Percentiles rank a stretch among this genome's conserved stretches.
These are phyloP conservation scores for Toxonevra muliebris DNA, from an alignment of 2,888 invertebrate species.

Conservation along the genomic window DNA sequence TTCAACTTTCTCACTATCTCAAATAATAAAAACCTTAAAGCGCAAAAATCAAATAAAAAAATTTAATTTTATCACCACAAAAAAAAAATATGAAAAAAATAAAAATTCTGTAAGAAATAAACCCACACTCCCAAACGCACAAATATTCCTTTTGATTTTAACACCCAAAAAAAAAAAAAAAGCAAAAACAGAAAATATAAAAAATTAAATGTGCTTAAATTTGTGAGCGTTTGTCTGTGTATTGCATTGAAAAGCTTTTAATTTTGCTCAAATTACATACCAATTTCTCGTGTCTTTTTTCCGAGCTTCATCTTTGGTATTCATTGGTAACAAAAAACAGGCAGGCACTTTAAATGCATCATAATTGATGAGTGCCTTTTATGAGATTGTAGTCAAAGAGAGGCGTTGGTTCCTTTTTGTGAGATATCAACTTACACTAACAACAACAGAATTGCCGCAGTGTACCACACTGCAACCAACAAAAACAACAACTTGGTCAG, in stretches of 20 bases:
- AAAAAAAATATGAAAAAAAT: too few species aligned
- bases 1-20: too few species aligned
- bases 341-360: slow-evolving; percentile 30
- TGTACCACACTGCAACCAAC: background rate
- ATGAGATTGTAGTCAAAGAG: slow-evolving; percentile 25
- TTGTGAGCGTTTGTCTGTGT: background rate
- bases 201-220: slow-evolving; percentile 22
- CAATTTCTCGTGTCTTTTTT: slow-evolving; percentile 17
- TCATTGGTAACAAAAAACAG: slow-evolving; percentile 11
- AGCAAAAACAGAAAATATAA: background rate
- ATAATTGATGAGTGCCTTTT: slow-evolving; percentile 37
- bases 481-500: slow-evolving; percentile 34
- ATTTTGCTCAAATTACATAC: slow-evolving; percentile 35
- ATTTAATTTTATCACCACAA: too few species aligned
- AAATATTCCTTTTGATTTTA: too few species aligned
- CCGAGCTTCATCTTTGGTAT: slow-evolving; percentile 6
- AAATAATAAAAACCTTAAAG: too few species aligned
- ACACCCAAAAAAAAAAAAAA: background rate
- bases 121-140: too few species aligned
- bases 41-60: too few species aligned
- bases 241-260: slow-evolving; percentile 31
- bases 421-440: background rate
- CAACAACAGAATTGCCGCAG: background rate
- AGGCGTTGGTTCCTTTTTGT: slow-evolving; percentile 20
- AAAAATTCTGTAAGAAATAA: too few species aligned